phyloP scores from a whole-genome alignment of 2,888 invertebrate genomes.

The Minunthozetes semirufus region DNA sequence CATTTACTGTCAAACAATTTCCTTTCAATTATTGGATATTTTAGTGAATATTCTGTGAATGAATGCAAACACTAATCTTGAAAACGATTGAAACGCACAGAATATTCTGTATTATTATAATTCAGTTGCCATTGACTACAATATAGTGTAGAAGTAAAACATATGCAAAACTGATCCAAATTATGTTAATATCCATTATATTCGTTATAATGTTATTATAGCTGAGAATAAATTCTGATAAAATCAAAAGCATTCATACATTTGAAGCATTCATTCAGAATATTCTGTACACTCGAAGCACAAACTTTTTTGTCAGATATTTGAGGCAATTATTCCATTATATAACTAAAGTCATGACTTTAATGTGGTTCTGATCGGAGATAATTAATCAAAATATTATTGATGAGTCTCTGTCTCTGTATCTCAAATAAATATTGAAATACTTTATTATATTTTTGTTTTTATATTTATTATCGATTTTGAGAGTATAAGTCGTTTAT shows the following conservation, averaged over 20 bases:
- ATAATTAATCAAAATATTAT: no score
- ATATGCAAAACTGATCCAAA: conserved; percentile 11
- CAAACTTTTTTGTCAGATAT: background rate
- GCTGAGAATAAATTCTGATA: background rate
- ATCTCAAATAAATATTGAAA: no score
- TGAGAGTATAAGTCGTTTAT: no score
- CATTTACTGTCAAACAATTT: no score
- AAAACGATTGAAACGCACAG: no score
- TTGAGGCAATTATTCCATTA: background rate
- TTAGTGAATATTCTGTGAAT: no score
- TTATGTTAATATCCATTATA: conserved; percentile 16
- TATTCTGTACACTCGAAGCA: background rate
- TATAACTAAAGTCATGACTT: background rate
- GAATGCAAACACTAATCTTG: no score
- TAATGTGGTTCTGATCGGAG: background rate
- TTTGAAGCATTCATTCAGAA: background rate
- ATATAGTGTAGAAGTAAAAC: background rate
- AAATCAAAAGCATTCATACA: background rate
- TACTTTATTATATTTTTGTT: no score
- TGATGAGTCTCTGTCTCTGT: no score
- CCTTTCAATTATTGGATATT: no score
- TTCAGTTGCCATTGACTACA: conserved; percentile 24
- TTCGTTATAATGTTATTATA: background rate
- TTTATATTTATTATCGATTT: no score
- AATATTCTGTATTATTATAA: no score